Percentiles rank a stretch among this genome's conserved stretches.
phyloP scores from a whole-genome alignment of 2,797 vertebrate species.

The Chaunax sp. region DNA sequence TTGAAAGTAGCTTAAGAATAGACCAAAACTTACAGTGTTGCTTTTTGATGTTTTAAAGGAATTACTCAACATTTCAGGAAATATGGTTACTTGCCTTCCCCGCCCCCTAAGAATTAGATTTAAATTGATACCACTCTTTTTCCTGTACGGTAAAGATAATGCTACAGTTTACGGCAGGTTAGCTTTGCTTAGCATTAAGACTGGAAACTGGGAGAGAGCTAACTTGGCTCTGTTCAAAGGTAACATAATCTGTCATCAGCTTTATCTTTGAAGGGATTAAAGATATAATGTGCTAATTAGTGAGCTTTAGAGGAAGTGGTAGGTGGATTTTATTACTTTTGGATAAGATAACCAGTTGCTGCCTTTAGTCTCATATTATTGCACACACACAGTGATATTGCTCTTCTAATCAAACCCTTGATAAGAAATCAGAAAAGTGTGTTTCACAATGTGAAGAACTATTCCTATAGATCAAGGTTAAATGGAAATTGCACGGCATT shows the following conservation, averaged over 20 bases:
- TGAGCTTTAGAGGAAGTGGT: no score
- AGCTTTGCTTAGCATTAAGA: no score
- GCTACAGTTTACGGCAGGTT: no score
- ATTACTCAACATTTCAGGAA: neutral
- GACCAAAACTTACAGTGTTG: neutral
- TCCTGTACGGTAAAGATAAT: neutral
- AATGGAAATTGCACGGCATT: slow-evolving; percentile 2
- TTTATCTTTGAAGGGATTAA: no score
- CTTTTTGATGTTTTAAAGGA: neutral
- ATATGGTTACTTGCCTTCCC: neutral
- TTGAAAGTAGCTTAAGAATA: slow-evolving; percentile 52
- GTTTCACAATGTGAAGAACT: neutral
- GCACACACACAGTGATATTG: slow-evolving; percentile 5
- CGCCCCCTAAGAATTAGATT: neutral
- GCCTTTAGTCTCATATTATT: slow-evolving; percentile 1
- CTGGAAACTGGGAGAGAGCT: no score
- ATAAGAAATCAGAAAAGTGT: neutral
- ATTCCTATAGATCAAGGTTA: slow-evolving; percentile 6
- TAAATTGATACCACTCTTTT: neutral
- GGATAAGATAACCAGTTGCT: neutral
- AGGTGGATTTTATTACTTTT: no score
- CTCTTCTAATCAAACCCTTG: neutral
- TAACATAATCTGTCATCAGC: no score
- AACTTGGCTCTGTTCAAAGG: no score
- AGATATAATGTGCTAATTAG: no score